Evolutionary conservation across 2,113 vertebrate genomes (phyloP), one percentile per base, ranked within the genome.

Genomic region (Leptosomus discolor): DNA sequence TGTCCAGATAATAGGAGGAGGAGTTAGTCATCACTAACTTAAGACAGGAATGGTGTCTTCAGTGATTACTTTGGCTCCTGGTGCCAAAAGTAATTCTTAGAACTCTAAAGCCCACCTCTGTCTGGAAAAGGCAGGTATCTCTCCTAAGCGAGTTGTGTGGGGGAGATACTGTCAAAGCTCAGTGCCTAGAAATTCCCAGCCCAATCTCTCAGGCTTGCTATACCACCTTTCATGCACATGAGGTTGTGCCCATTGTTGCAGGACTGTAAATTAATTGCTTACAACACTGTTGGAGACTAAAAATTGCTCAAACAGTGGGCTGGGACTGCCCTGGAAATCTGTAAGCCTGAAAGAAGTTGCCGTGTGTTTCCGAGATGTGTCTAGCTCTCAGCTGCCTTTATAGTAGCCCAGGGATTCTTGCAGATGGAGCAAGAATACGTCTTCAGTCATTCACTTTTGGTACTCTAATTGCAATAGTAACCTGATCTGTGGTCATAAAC

Each of bases 1-100:
- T 45, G 19, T 13, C 10, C 34, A 64, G 26, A 6, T 34, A 53
- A 6, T 34, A 53, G 54, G 9, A 54, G 0, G 0, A 82, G 18
- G 18, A 29, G 63, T 93, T 57, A 39, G 22, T 75, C n/a, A 75
- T 53, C 39, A 5, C 2, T 68, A 56, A 48, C n/a, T 45, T 50
- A 78, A 88, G 43, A 11, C 37, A 8, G 36, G 27, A 78, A 9
- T 39, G 6, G 11, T 75, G 32, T 43, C 29, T 81, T 79, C 43
- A 58, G 7, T 46, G 16, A 51, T 43, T 67, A 51, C 15, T n/a
- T n/a, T n/a, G 32, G 4, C 7, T 67, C 29, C n/a, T 58, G 18
- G 23, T 39, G 29, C 9, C 18, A 64, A 63, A 82, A 82, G 14
- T 18, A n/a, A 78, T 67, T 77, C 60, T 82, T 60, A 85, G 36